Evolutionary conservation across 2,888 invertebrate genomes (phyloP).

Genomic region (Ceriagrion tenellum): DNA sequence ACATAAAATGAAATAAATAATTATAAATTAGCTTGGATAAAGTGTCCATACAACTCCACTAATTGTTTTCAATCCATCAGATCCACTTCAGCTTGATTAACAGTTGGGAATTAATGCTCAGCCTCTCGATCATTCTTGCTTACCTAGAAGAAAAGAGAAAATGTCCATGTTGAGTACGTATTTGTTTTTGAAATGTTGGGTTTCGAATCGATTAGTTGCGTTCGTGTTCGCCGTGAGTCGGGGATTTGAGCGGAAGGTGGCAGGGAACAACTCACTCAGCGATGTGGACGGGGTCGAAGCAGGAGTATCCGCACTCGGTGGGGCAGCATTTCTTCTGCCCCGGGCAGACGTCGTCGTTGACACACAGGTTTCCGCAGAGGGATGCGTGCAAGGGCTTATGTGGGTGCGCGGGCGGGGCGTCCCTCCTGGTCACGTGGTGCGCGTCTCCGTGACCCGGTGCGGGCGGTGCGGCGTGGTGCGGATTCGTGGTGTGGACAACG

Average conservation of each 20-base stretch:
- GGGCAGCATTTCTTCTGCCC: conserved; percentile 72
- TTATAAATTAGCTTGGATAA: neutral
- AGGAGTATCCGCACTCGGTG: conserved; percentile 72
- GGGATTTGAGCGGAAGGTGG: no score
- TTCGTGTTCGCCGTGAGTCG: no score
- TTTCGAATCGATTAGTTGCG: no score
- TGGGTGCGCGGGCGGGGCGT: neutral
- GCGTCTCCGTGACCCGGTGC: neutral
- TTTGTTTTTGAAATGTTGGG: no score
- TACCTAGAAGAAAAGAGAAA: no score
- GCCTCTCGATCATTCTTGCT: no score
- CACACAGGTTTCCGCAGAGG: conserved; percentile 72
- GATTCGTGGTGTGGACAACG: neutral
- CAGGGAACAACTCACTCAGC: neutral
- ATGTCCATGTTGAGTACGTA: no score
- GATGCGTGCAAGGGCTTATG: conserved; percentile 71
- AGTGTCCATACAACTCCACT: neutral
- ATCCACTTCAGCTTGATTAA: neutral
- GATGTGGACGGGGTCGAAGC: conserved; percentile 71
- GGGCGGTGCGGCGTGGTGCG: neutral
- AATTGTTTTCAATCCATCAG: neutral
- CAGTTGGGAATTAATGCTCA: no score
- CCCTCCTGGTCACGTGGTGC: conserved; percentile 5
- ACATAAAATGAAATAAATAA: neutral
- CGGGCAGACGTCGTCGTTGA: conserved; percentile 71